A percentile compares a stretch with the other conserved stretches of the same genome.
Evolutionary conservation across 1,140 invertebrate species (phyloP).

Genomic region (Babylonia areolata): DNA sequence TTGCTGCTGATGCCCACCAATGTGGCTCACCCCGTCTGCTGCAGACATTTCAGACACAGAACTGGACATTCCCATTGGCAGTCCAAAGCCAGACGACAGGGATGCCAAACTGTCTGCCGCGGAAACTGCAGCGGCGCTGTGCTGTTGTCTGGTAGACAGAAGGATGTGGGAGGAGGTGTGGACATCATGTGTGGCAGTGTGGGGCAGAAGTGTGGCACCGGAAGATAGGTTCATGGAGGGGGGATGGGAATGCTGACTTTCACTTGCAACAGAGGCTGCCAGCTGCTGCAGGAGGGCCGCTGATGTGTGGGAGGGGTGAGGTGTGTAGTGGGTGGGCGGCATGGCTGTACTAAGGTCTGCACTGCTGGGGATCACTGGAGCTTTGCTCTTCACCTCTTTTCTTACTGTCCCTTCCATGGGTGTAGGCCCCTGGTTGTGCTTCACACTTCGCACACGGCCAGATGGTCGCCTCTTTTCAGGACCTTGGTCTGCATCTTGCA

Average conservation of each 20-base stretch:
- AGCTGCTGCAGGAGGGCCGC: constrained; percentile 32
- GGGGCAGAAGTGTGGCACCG: neutral
- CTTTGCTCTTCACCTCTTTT: neutral
- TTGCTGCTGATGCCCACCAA: neutral
- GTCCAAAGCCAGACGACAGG: neutral
- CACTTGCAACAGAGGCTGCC: neutral
- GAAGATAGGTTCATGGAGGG: neutral
- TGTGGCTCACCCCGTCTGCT: neutral
- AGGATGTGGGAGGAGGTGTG: neutral
- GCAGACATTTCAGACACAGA: neutral
- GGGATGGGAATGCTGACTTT: neutral
- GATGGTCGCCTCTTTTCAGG: neutral
- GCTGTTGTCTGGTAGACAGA: constrained; percentile 29
- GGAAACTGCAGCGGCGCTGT: constrained; percentile 33
- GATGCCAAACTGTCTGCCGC: constrained; percentile 32
- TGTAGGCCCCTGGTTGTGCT: neutral
- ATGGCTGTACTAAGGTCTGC: neutral
- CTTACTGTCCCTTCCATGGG: neutral
- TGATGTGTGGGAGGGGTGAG: constrained; percentile 12
- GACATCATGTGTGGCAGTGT: constrained; percentile 14
- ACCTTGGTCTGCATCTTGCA: neutral
- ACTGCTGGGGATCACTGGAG: neutral
- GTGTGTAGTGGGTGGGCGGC: neutral
- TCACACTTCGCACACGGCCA: neutral
- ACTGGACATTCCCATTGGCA: neutral